Evolutionary conservation across 2,797 vertebrate genomes (phyloP).

Genomic region (Acropternis orthonyx): DNA sequence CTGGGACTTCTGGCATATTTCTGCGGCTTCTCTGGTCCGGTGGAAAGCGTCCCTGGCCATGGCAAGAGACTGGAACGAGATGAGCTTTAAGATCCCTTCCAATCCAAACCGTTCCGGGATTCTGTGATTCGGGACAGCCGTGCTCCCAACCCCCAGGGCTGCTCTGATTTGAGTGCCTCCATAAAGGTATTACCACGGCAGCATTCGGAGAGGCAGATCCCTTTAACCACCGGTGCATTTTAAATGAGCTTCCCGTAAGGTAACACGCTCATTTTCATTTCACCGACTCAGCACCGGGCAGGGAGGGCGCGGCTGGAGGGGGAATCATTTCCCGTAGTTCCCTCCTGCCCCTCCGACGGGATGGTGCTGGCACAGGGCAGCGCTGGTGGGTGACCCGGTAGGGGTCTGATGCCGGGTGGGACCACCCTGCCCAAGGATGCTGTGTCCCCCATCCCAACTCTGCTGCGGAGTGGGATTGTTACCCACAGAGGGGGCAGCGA

Average conservation of each 20-base stretch:
- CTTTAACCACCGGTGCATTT: not conserved
- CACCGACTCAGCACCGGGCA: not conserved
- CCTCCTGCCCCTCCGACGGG: rapidly evolving
- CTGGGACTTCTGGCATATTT: not conserved
- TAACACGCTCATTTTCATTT: not conserved
- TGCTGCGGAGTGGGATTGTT: rapidly evolving
- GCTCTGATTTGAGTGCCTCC: not conserved
- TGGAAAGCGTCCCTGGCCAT: not conserved
- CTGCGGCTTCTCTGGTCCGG: not conserved
- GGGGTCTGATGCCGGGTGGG: not conserved
- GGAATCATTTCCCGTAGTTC: not conserved
- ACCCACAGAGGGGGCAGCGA: not conserved
- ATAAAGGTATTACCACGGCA: rapidly evolving
- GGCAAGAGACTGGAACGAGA: too few species aligned
- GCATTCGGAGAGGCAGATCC: not conserved
- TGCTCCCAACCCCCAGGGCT: not conserved
- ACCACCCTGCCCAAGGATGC: not conserved
- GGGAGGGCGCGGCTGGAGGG: too few species aligned
- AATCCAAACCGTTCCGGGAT: not conserved
- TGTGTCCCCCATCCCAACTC: not conserved
- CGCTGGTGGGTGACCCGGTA: rapidly evolving
- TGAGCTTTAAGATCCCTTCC: not conserved
- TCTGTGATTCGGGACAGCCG: not conserved
- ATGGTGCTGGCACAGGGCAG: rapidly evolving
- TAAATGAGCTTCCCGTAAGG: not conserved